Evolutionary conservation across 1,140 invertebrate species (phyloP).

Genomic region (Drosophila neocordata): DNA sequence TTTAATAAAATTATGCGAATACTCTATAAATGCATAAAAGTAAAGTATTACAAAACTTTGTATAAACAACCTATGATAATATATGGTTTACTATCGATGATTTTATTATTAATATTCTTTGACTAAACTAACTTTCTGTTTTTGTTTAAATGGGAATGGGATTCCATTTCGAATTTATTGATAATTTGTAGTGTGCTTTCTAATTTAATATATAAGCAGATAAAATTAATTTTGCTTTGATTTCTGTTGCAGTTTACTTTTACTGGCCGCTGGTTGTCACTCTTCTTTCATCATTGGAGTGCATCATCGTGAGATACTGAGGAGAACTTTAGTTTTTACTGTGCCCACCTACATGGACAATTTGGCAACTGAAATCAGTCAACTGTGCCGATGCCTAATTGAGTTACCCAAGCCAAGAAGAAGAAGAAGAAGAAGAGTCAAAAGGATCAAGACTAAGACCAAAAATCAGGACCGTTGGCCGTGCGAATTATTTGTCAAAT

Average conservation of each 20-base stretch:
- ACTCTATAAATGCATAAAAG: too few relatives aligned
- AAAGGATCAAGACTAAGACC: constrained; percentile 1
- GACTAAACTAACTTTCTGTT: too few relatives aligned
- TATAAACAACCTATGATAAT: too few relatives aligned
- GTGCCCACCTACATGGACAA: constrained; percentile 68
- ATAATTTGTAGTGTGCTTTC: constrained; percentile 60
- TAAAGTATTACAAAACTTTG: too few relatives aligned
- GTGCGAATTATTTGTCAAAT: constrained; percentile 78
- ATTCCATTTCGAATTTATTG: too few relatives aligned
- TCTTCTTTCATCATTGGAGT: constrained; percentile 40
- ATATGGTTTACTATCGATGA: too few relatives aligned
- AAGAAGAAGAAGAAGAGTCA: constrained; percentile 30
- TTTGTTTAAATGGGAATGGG: too few relatives aligned
- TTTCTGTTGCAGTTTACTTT: constrained; percentile 70
- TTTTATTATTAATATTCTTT: too few relatives aligned
- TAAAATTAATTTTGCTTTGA: constrained; percentile 55
- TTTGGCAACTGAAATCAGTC: constrained; percentile 53
- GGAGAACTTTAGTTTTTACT: constrained; percentile 32
- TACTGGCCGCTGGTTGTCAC: constrained; percentile 44
- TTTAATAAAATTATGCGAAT: too few relatives aligned
- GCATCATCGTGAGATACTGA: constrained; percentile 71
- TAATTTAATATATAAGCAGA: constrained; percentile 73
- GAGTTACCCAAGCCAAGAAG: constrained; percentile 56
- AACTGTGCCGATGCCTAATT: constrained; percentile 69
- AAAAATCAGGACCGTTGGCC: constrained; percentile 47